Conservation (phyloP, 35 echinoderm and acorn worm species). For the Holothuria glaberrima region DNA sequence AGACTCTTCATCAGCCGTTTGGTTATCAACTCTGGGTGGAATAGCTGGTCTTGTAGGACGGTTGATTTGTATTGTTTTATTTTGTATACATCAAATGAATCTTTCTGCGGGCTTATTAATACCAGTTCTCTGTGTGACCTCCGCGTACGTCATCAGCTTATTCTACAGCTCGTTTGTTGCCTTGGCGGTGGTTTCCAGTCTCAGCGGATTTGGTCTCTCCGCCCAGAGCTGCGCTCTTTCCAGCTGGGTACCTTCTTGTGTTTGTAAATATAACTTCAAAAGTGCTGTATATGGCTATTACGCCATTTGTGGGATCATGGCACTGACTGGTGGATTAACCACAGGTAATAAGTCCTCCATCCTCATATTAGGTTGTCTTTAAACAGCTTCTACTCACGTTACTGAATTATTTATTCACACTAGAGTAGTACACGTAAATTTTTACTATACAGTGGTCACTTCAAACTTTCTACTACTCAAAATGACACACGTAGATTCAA, state of each 20-base stretch:
- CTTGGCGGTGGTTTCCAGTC: neutral
- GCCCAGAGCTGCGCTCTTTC: neutral
- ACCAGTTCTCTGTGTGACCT: neutral
- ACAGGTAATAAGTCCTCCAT: neutral
- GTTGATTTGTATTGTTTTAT: neutral
- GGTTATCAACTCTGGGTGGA: neutral
- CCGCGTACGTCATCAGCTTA: too few species aligned
- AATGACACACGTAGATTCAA: too few species aligned
- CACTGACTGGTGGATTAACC: neutral
- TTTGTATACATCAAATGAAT: neutral
- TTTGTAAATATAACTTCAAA: too few species aligned
- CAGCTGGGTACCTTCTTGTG: neutral
- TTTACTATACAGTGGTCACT: too few species aligned
- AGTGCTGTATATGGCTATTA: neutral
- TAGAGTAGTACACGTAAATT: too few species aligned
- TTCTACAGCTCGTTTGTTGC: too few species aligned
- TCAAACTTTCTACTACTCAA: too few species aligned
- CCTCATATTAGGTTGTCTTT: too few species aligned
- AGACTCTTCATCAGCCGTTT: neutral
- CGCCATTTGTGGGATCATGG: neutral
- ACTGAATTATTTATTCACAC: too few species aligned
- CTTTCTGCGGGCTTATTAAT: neutral
- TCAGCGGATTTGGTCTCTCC: neutral
- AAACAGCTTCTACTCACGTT: too few species aligned
- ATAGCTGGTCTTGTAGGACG: neutral